These are phyloP conservation scores for Tetrapedia diversipes DNA, from an alignment of 2,888 invertebrate genomes.

Conservation along the genomic window DNA sequence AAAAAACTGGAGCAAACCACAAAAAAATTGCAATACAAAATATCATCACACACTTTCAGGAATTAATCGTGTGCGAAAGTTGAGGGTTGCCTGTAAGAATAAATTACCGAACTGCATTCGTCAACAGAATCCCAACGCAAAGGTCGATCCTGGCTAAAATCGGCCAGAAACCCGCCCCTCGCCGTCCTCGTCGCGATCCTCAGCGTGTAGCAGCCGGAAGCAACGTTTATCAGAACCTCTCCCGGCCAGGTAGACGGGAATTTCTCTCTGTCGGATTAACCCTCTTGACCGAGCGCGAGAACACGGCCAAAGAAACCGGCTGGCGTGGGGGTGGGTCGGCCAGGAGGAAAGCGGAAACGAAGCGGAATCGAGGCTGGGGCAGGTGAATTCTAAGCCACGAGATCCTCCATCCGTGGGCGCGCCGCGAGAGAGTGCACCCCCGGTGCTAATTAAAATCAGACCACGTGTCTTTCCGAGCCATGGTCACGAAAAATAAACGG, in stretches of 20 bases:
- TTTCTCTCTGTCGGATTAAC: conserved; percentile 60
- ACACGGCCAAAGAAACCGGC: conserved; percentile 49
- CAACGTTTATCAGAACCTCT: conserved; percentile 40
- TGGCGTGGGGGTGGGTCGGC: conserved; percentile 19
- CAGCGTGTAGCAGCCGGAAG: conserved; percentile 4
- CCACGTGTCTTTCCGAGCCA: conserved; percentile 79
- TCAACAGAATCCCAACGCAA: too few species aligned
- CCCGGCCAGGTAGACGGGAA: conserved; percentile 37
- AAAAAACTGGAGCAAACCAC: too few species aligned
- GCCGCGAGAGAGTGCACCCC: conserved; percentile 66
- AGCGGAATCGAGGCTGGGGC: conserved; percentile 46
- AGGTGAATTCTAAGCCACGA: conserved; percentile 72
- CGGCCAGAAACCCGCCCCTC: background rate
- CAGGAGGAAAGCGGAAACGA: conserved; percentile 56
- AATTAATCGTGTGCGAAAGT: too few species aligned
- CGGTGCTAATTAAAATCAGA: conserved; percentile 78
- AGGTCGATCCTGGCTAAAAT: background rate
- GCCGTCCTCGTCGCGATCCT: background rate
- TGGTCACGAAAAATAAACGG: conserved; percentile 77
- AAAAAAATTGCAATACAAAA: too few species aligned
- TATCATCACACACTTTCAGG: too few species aligned
- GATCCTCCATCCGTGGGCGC: conserved; percentile 68
- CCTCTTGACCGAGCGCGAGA: conserved; percentile 67
- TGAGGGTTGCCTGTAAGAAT: too few species aligned
- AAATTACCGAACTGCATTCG: too few species aligned